Evolutionary conservation across 2,113 vertebrate genomes (phyloP), one percentile per base, ranked within the genome.

Genomic region (Calonectris borealis): DNA sequence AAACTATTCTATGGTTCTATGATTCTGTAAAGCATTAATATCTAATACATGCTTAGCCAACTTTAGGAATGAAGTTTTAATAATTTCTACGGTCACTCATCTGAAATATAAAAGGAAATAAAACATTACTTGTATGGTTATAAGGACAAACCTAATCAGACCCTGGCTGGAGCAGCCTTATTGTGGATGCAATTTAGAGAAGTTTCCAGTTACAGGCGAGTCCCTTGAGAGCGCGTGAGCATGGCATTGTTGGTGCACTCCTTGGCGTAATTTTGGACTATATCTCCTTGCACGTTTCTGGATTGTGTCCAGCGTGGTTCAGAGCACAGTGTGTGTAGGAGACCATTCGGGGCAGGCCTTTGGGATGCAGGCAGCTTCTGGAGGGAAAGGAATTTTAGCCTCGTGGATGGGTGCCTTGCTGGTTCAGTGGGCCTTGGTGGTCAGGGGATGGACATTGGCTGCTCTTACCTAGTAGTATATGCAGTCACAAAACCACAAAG

Each of bases 381-480:
- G 15, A 84, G 20, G 69, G 21, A 44, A n/a, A 34, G 40, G n/a
- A 80, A 68, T 86, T 93, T 52, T 42, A 57, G 18, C 24, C 3
- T 3, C 0, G 1, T 29, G 42, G 32, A 4, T 44, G 11, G 3
- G 10, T 22, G 13, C 52, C 24, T 92, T 61, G 34, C 42, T 66
- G 42, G 8, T 80, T 78, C 40, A 31, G 17, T 38, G 72, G 68
- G 44, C 14, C 34, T 42, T 64, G 36, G 20, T n/a, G n/a, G 32
- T 61, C n/a, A 58, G 46, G 24, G 24, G 2, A 7, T 80, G 58
- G 36, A 42, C 19, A 1, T 26, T 65, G 58, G 10, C 48, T 2
- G 11, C 54, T 78, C 31, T 78, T 69, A 32, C 3, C 27, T 78
- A 2, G 29, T 15, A 6, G 5, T 58, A 25, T 34, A 29, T 1